Evolutionary conservation across 1,140 invertebrate species (phyloP).

Genomic region (Neodiprion lecontei): DNA sequence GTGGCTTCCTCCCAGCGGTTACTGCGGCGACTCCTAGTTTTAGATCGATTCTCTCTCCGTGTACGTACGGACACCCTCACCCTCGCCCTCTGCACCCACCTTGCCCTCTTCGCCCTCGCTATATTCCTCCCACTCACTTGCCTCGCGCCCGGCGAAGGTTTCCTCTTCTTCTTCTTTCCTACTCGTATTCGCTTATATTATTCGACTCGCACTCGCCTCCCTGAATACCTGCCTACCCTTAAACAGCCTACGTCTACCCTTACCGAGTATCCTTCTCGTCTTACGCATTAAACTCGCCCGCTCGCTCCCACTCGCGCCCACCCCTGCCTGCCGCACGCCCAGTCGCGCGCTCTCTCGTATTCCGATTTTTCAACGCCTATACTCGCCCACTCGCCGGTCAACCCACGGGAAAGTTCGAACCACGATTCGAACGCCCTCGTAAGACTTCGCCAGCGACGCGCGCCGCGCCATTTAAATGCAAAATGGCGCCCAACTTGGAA

Average conservation of each 20-base stretch:
- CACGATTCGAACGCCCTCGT: too few species aligned
- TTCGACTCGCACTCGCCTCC: background rate
- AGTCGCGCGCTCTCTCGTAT: background rate
- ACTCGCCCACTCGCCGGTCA: too few species aligned
- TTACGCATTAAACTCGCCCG: background rate
- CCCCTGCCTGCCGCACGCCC: background rate
- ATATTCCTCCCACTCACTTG: background rate
- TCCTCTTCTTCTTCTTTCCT: background rate
- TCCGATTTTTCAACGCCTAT: background rate
- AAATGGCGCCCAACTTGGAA: too few species aligned
- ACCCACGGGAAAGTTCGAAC: too few species aligned
- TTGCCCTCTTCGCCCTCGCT: background rate
- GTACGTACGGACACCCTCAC: background rate
- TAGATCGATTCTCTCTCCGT: conserved; percentile 57
- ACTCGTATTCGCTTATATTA: background rate
- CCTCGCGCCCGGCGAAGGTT: background rate
- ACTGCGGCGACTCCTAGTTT: conserved; percentile 61
- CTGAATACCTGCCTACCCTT: background rate
- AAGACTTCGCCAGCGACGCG: too few species aligned
- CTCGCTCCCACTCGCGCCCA: background rate
- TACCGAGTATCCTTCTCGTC: background rate
- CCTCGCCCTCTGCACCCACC: background rate
- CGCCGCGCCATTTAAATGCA: too few species aligned
- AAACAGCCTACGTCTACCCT: background rate
- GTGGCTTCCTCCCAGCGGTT: conserved; percentile 54